A percentile compares a stretch with the other conserved stretches of the same genome.
These are phyloP conservation scores for Arion vulgaris DNA, from an alignment of 1,140 invertebrate genomes.

Conservation along the genomic window DNA sequence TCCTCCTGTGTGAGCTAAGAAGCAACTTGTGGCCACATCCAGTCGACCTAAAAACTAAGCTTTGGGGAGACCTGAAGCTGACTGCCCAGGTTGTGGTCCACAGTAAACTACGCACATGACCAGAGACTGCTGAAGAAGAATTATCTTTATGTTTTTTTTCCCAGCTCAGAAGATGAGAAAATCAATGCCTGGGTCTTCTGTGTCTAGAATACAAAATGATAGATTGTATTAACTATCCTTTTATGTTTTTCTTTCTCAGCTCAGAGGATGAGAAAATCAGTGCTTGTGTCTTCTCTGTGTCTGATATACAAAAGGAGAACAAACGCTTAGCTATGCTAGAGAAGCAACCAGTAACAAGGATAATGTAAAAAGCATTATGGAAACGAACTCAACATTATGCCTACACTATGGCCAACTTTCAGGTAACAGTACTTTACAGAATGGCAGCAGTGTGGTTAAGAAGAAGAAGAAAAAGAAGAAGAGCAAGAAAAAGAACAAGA, in stretches of 20 bases:
- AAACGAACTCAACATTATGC: background rate
- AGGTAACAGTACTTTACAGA: background rate
- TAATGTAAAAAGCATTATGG: background rate
- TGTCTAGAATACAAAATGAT: background rate
- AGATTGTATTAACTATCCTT: background rate
- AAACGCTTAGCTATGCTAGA: background rate
- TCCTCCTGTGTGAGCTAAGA: too few relatives aligned
- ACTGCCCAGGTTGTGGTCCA: too few relatives aligned
- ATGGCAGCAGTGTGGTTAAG: background rate
- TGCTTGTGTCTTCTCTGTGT: constrained; percentile 13
- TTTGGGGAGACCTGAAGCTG: too few relatives aligned
- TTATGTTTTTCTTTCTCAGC: background rate
- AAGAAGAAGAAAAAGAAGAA: background rate
- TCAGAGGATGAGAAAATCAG: constrained; percentile 24
- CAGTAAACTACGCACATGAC: too few relatives aligned
- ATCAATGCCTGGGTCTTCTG: too few relatives aligned
- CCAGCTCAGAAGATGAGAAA: too few relatives aligned
- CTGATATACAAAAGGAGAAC: constrained; percentile 25
- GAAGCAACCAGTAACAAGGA: constrained; percentile 14
- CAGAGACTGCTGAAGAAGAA: too few relatives aligned
- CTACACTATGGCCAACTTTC: background rate
- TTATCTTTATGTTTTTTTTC: too few relatives aligned
- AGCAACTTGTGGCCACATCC: too few relatives aligned
- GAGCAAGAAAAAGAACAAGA: background rate
- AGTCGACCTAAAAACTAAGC: too few relatives aligned